phyloP scores from a whole-genome alignment of 2,888 invertebrate species.

The Erebia palarica region DNA sequence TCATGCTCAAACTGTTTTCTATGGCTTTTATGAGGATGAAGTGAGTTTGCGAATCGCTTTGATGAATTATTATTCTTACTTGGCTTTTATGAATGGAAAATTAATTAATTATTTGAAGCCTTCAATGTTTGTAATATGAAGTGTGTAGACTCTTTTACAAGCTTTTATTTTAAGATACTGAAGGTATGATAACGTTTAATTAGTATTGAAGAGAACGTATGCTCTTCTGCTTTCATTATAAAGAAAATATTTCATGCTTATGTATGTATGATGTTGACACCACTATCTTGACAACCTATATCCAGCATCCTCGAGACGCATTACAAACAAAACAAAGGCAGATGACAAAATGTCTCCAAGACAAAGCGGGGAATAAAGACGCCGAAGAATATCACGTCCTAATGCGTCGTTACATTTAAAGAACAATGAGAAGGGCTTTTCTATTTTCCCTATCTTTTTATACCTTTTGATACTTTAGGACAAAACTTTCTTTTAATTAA shows the following conservation, averaged over 20 bases:
- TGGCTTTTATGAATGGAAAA: slow-evolving; percentile 7
- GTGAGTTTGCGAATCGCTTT: slow-evolving; percentile 1
- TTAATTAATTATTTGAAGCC: slow-evolving; percentile 19
- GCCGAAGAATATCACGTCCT: slow-evolving; percentile 29
- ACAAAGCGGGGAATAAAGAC: slow-evolving; percentile 47
- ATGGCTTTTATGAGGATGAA: slow-evolving; percentile 4
- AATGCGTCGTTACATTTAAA: slow-evolving; percentile 32
- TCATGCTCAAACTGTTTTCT: slow-evolving; percentile 10
- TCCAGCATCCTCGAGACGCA: slow-evolving; percentile 61
- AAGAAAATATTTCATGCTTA: slow-evolving; percentile 3
- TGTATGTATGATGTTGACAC: slow-evolving; percentile 5
- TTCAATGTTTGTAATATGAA: background rate
- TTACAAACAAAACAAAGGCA: slow-evolving; percentile 70
- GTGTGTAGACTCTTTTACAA: background rate
- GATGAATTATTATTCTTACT: slow-evolving; percentile 5
- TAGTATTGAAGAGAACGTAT: background rate
- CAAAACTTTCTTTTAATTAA: background rate
- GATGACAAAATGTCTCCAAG: slow-evolving; percentile 68
- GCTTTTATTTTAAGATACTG: background rate
- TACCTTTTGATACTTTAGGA: slow-evolving; percentile 10
- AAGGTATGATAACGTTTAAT: too few relatives aligned
- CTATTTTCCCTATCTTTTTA: slow-evolving; percentile 28
- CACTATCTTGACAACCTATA: slow-evolving; percentile 3
- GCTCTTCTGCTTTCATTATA: background rate
- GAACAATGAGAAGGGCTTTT: slow-evolving; percentile 32